A percentile compares a stretch with the other conserved stretches of the same genome.
These are phyloP conservation scores for Pedicia rivosa DNA, from an alignment of 2,888 invertebrate species.

Conservation along the genomic window DNA sequence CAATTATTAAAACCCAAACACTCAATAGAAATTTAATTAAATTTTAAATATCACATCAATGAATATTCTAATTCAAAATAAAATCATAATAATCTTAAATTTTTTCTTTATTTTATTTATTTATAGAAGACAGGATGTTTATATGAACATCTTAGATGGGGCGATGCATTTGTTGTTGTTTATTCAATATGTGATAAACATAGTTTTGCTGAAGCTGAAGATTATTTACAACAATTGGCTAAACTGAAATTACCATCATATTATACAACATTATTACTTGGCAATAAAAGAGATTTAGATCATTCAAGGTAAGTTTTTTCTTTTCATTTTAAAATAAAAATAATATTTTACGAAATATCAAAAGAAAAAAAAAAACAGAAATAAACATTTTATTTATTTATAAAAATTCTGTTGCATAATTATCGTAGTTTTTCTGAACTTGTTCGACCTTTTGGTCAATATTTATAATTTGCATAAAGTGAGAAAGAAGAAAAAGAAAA, in stretches of 20 bases:
- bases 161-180: constrained; percentile 67
- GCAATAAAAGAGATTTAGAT: constrained; percentile 68
- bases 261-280: constrained; percentile 59
- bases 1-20: too few species aligned
- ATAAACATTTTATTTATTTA: background rate
- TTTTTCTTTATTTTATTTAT: constrained; percentile 11
- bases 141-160: constrained; percentile 65
- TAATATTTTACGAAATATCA: too few species aligned
- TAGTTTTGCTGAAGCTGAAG: constrained; percentile 59
- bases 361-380: background rate
- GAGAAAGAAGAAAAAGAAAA: too few species aligned
- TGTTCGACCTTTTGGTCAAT: too few species aligned
- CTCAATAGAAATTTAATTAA: too few species aligned
- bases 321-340: constrained; percentile 15
- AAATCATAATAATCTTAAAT: constrained; percentile 1
- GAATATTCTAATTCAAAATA: too few species aligned
- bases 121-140: constrained; percentile 49
- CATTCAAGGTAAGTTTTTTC: constrained; percentile 45
- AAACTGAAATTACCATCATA: constrained; percentile 58
- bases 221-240: constrained; percentile 51
- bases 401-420: background rate
- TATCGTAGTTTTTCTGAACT: too few species aligned
- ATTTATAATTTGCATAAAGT: too few species aligned
- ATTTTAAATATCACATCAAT: too few species aligned
- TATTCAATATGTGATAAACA: constrained; percentile 64